A percentile compares a stretch with the other conserved stretches of the same genome.
Conservation (phyloP, 2,113 vertebrate species). For the Phoenicopterus ruber region DNA sequence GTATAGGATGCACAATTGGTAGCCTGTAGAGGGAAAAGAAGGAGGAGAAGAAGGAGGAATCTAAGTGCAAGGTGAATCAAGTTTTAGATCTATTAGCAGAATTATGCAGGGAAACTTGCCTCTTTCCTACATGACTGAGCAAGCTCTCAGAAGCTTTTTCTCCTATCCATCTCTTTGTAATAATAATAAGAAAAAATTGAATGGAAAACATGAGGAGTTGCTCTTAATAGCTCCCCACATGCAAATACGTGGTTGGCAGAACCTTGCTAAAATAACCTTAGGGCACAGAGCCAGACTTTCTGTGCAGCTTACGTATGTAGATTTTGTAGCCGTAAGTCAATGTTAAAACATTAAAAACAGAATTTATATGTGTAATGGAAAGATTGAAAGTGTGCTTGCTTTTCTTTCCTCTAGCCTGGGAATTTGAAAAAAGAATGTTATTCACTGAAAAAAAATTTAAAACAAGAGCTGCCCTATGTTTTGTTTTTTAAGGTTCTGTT, state of each 20-base stretch:
- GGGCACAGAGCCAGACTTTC: slow-evolving; percentile 60
- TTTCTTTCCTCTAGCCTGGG: slow-evolving; percentile 60
- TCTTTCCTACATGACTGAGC: not conserved
- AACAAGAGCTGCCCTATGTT: not conserved
- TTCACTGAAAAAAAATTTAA: slow-evolving; percentile 23
- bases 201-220: slow-evolving; percentile 69
- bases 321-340: slow-evolving; percentile 59
- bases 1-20: not conserved
- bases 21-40: not conserved
- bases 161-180: not conserved
- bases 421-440: slow-evolving; percentile 52
- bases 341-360: slow-evolving; percentile 60
- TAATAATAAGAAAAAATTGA: slow-evolving; percentile 36
- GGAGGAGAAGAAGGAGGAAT: not conserved
- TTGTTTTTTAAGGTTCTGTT: slow-evolving; percentile 23
- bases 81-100: not conserved
- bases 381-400: slow-evolving; percentile 63
- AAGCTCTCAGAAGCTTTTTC: slow-evolving; percentile 19
- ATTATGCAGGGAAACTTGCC: not conserved
- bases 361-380: slow-evolving; percentile 74
- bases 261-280: slow-evolving; percentile 66
- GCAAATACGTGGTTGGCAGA: slow-evolving; percentile 59
- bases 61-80: not conserved
- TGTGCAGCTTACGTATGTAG: slow-evolving; percentile 37
- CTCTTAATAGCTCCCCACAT: slow-evolving; percentile 61